phyloP scores from a whole-genome alignment of 2,113 vertebrate genomes.

The Charadrius vociferus region DNA sequence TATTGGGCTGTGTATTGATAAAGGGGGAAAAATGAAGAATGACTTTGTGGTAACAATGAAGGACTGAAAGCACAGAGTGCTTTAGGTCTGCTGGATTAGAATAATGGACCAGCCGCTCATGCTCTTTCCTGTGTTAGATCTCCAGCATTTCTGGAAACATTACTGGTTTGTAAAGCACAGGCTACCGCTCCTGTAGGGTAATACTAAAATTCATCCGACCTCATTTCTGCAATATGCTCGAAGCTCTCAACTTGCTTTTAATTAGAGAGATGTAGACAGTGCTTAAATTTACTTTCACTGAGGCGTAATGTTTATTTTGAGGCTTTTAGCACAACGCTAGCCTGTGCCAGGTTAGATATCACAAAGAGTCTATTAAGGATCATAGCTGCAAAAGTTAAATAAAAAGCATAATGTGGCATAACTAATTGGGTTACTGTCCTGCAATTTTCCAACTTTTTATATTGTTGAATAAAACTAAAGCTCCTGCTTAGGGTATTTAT shows the following conservation, averaged over 20 bases:
- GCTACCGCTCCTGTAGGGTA: neutral
- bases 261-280: neutral
- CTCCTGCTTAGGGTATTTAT: neutral
- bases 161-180: neutral
- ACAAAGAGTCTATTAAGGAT: neutral
- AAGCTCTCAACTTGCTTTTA: neutral
- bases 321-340: neutral
- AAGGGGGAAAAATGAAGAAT: neutral
- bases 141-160: neutral
- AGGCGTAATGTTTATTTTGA: conserved; percentile 27
- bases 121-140: neutral
- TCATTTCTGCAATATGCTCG: neutral
- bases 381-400: neutral
- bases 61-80: neutral
- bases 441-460: neutral
- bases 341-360: neutral
- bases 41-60: neutral
- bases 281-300: conserved; percentile 3
- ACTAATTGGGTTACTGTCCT: neutral
- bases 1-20: neutral
- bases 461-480: neutral
- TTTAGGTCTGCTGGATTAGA: neutral
- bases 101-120: neutral
- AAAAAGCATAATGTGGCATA: neutral
- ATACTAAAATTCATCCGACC: neutral